Evolutionary conservation across 2,797 vertebrate species (phyloP), one percentile per base, ranked within the genome.

Genomic region (Lindbergichthys nudifrons): DNA sequence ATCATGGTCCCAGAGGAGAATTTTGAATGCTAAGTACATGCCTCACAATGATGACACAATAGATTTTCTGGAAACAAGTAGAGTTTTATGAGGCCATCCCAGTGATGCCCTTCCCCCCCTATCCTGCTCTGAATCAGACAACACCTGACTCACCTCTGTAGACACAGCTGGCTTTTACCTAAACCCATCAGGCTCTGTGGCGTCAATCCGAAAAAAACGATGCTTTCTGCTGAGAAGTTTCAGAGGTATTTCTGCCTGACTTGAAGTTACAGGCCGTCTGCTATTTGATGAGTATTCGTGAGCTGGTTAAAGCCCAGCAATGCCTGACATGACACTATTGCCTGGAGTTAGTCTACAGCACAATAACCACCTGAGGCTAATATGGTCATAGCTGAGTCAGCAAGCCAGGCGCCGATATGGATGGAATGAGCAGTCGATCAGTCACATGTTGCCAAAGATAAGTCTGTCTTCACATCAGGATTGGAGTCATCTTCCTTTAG

Each of bases 61-160:
- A 61, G 73, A 81, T 79, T 92, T 93, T 90, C 91, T 92, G 89
- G 91, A 84, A 94, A 91, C 67, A 43, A 82, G 51, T 21, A 42
- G 23, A 71, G 30, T 64, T 57, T 85, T 87, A 71, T n/a, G 18
- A 75, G 78, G 70, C 56, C 61, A 54, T 84, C 68, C 69, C 57
- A 39, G 71, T 54, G 61, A 68, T 46, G 30, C 12, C 75, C 73
- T n/a, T 23, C 51, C 52, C 42, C 36, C 58, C 5, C 52, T 26
- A 43, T 66, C 66, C 75, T 76, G 53, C 51, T 65, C 75, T 87
- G 85, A 85, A 83, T 89, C 78, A 91, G 73, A 80, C 77, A 80
- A 82, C 81, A 92, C 89, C 84, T 92, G 88, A 91, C 80, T 92
- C 89, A 92, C 85, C 70, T 82, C 82, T 79, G 83, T 78, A 80